These are phyloP conservation scores for Melinopterus prodromus DNA, from an alignment of 2,888 invertebrate genomes.

Conservation along the genomic window DNA sequence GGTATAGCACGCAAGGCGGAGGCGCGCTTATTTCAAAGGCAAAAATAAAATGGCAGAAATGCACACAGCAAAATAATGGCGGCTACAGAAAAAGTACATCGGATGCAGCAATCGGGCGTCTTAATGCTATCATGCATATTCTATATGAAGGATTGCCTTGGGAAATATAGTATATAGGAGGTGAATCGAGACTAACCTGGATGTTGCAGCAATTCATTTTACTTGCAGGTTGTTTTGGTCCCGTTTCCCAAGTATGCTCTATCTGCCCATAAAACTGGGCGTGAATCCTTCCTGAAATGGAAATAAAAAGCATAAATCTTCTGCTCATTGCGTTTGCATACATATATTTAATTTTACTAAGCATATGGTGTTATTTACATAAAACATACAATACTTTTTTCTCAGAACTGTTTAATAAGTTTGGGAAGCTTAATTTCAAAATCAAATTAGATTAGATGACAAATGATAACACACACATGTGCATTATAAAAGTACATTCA, in stretches of 20 bases:
- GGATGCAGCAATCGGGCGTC: slow-evolving; percentile 19
- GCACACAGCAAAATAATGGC: neutral
- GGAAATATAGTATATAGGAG: neutral
- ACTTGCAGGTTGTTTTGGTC: slow-evolving; percentile 19
- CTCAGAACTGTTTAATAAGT: too few relatives aligned
- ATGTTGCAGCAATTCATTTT: slow-evolving; percentile 23
- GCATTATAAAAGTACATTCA: too few relatives aligned
- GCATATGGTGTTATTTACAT: too few relatives aligned
- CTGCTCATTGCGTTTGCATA: neutral
- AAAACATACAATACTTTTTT: too few relatives aligned
- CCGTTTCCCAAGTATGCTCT: slow-evolving; percentile 20
- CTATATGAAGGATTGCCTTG: neutral
- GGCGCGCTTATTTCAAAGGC: neutral
- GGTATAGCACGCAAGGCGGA: neutral
- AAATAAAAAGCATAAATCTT: slow-evolving; percentile 21
- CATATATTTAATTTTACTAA: too few relatives aligned
- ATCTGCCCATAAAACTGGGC: slow-evolving; percentile 35
- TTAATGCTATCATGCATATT: slow-evolving; percentile 18
- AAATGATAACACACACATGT: too few relatives aligned
- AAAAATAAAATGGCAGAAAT: neutral
- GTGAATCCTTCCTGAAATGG: slow-evolving; percentile 29
- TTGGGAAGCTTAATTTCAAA: too few relatives aligned
- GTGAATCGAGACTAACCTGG: slow-evolving; percentile 8
- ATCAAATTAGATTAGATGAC: too few relatives aligned
- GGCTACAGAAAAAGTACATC: slow-evolving; percentile 5